Percentiles rank a stretch among this genome's conserved stretches.
Conservation (phyloP, 2,113 vertebrate genomes). For the Chaetodon trifascialis region DNA sequence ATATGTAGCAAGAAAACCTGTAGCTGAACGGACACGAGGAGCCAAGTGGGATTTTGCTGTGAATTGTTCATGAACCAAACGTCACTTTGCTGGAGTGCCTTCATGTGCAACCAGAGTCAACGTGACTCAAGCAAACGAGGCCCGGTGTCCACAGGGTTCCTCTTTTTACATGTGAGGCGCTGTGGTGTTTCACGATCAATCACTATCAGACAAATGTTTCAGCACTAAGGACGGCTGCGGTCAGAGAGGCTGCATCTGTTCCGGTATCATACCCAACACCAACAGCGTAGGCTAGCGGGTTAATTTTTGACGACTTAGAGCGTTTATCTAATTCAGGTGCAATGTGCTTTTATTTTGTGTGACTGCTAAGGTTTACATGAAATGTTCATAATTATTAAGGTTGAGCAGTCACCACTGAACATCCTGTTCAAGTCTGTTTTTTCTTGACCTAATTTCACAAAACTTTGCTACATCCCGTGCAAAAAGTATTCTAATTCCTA, state of each 20-base stretch:
- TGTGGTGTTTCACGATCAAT: background rate
- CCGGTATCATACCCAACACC: background rate
- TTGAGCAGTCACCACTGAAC: background rate
- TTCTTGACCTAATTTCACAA: background rate
- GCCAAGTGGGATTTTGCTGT: slow-evolving; percentile 51
- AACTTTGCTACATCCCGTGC: background rate
- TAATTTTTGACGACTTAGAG: background rate
- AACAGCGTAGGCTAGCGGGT: background rate
- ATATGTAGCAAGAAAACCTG: slow-evolving; percentile 59
- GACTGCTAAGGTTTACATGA: background rate
- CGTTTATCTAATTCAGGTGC: background rate
- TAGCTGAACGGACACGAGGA: slow-evolving; percentile 28
- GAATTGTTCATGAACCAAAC: slow-evolving; percentile 68
- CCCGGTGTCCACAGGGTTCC: background rate
- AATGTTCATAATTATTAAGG: background rate
- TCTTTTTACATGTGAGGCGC: slow-evolving; percentile 6
- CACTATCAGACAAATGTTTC: background rate
- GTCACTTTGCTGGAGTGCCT: slow-evolving; percentile 75
- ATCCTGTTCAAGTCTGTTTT: background rate
- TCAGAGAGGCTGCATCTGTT: background rate
- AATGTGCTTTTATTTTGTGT: background rate
- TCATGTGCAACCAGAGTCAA: slow-evolving; percentile 52
- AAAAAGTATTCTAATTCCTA: background rate
- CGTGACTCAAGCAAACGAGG: slow-evolving; percentile 28
- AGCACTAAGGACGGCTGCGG: background rate